Evolutionary conservation across 1,140 invertebrate genomes (phyloP).

Genomic region (Nautilus pompilius): DNA sequence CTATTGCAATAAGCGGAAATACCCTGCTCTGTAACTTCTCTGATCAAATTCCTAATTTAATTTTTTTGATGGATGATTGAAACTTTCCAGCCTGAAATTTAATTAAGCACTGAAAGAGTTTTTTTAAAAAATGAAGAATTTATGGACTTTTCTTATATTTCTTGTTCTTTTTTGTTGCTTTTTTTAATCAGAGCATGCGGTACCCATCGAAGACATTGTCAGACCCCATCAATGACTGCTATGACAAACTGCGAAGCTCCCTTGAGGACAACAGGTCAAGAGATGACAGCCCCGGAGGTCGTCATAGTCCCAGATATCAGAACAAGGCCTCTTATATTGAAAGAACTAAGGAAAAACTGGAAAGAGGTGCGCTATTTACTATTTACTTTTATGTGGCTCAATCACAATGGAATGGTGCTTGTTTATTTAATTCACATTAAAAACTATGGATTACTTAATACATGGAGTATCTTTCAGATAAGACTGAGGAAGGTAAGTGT

Average conservation of each 20-base stretch:
- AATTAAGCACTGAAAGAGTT: too few species aligned
- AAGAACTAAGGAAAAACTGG: conserved; percentile 72
- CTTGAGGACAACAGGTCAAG: conserved; percentile 63
- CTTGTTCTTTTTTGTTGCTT: conserved; percentile 1
- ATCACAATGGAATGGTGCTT: background rate
- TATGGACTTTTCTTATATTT: background rate
- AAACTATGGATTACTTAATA: conserved; percentile 4
- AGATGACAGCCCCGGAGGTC: conserved; percentile 63
- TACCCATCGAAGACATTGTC: conserved; percentile 34
- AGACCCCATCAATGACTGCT: conserved; percentile 60
- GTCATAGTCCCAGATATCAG: conserved; percentile 64
- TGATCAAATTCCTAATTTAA: too few species aligned
- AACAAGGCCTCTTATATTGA: conserved; percentile 80
- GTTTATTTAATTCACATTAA: conserved; percentile 3
- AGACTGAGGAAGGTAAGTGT: conserved; percentile 3
- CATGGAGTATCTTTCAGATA: conserved; percentile 1
- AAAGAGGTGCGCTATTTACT: conserved; percentile 59
- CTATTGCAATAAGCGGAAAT: too few species aligned
- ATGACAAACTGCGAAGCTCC: conserved; percentile 67
- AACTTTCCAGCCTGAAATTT: too few species aligned
- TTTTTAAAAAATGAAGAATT: background rate
- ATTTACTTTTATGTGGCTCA: background rate
- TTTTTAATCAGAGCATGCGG: conserved; percentile 28
- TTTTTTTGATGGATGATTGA: too few species aligned
- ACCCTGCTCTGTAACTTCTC: too few species aligned